phyloP scores from a whole-genome alignment of 1,140 invertebrate species.

The Diorhabda sublineata region DNA sequence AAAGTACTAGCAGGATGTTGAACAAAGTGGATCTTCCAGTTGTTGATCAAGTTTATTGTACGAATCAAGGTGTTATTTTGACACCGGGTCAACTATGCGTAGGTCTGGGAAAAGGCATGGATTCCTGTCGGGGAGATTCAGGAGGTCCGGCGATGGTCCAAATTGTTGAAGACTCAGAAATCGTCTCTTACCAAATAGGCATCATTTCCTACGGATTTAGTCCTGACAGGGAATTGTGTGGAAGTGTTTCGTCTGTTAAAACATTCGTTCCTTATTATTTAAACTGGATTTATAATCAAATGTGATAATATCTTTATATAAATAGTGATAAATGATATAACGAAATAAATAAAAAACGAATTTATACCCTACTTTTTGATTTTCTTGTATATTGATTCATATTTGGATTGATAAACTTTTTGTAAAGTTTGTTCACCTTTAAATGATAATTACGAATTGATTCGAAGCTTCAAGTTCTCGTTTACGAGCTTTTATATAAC shows the following conservation, averaged over 20 bases:
- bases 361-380: too few species aligned
- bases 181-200: conserved; percentile 44
- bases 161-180: conserved; percentile 17
- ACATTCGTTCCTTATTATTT: conserved; percentile 54
- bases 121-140: conserved; percentile 56
- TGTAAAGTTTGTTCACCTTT: too few species aligned
- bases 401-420: too few species aligned
- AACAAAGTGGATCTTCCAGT: conserved; percentile 28
- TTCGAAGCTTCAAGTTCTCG: too few species aligned
- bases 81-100: conserved; percentile 46
- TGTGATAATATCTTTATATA: conserved; percentile 11
- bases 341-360: too few species aligned
- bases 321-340: too few species aligned
- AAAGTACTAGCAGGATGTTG: conserved; percentile 28
- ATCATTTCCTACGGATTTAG: conserved; percentile 57
- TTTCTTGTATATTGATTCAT: too few species aligned
- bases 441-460: too few species aligned
- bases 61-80: conserved; percentile 16
- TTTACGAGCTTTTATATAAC: too few species aligned
- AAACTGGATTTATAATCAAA: conserved; percentile 49
- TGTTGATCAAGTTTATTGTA: conserved; percentile 22
- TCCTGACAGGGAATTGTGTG: conserved; percentile 35
- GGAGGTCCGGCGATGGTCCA: conserved; percentile 56
- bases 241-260: conserved; percentile 55
- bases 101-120: conserved; percentile 44